Percentiles rank a stretch among this genome's conserved stretches.
Evolutionary conservation across 2,113 vertebrate genomes (phyloP).

Genomic region (Cyanoderma ruficeps): DNA sequence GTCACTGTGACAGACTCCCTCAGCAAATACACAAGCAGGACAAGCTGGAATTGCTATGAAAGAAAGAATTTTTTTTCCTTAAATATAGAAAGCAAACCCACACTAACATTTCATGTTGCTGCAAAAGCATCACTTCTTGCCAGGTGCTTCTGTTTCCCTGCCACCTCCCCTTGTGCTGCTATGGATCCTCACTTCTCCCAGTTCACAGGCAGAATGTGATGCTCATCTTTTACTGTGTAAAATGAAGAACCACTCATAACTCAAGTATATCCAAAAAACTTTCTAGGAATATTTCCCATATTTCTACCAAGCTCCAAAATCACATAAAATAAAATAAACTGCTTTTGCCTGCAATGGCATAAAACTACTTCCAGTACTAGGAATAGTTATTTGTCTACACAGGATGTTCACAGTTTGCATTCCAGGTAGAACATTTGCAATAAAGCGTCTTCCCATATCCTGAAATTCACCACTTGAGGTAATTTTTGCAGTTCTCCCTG

Average conservation of each 20-base stretch:
- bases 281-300: background rate
- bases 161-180: background rate
- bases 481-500: background rate
- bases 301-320: background rate
- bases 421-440: background rate
- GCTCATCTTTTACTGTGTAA: background rate
- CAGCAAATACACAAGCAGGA: background rate
- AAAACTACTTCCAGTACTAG: background rate
- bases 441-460: background rate
- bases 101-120: background rate
- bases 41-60: background rate
- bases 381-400: background rate
- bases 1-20: background rate
- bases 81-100: background rate
- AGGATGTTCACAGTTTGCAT: background rate
- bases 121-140: background rate
- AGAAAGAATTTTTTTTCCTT: background rate
- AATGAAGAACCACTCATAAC: background rate
- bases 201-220: background rate
- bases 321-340: background rate
- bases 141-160: background rate
- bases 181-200: background rate
- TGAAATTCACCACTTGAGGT: background rate
- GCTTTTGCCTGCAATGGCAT: background rate
- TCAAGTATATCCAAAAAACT: background rate